These are phyloP conservation scores for Spizaetus ornatus DNA, from an alignment of 2,113 vertebrate species.

Conservation along the genomic window DNA sequence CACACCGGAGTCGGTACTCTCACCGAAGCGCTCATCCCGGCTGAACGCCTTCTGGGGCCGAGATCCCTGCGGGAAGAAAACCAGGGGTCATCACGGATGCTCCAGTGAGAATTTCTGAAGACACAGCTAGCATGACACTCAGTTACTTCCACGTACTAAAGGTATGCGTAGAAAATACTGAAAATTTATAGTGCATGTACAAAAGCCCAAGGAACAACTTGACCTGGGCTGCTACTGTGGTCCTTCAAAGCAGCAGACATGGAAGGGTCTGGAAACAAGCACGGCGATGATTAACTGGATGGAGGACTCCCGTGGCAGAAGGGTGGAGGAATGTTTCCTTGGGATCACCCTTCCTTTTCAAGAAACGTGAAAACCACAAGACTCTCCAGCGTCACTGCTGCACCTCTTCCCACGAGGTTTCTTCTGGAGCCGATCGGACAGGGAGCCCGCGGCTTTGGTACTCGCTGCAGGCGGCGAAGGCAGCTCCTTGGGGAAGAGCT, in stretches of 20 bases:
- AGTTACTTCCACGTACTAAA: not conserved
- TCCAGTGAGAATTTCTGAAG: not conserved
- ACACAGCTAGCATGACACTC: rapidly evolving
- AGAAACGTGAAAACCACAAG: not conserved
- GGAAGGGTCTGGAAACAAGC: not conserved
- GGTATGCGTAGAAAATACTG: rapidly evolving
- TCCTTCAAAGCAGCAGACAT: not conserved
- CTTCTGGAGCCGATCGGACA: not conserved
- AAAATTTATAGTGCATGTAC: not conserved
- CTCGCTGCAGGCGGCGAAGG: not conserved
- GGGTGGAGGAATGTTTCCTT: not conserved
- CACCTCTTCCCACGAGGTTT: not conserved
- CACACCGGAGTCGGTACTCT: too few relatives aligned
- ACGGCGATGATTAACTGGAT: not conserved
- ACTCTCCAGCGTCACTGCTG: rapidly evolving
- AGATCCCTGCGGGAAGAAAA: too few relatives aligned
- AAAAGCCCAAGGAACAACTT: not conserved
- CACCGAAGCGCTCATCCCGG: too few relatives aligned
- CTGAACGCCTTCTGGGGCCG: too few relatives aligned
- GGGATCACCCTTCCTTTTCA: not conserved
- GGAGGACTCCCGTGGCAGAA: not conserved
- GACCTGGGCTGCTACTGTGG: not conserved
- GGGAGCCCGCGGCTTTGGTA: not conserved
- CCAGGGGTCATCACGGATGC: too few relatives aligned
- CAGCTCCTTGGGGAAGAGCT: not conserved